phyloP scores from a whole-genome alignment of 2,113 vertebrate genomes.

The Heterocephalus glaber region DNA sequence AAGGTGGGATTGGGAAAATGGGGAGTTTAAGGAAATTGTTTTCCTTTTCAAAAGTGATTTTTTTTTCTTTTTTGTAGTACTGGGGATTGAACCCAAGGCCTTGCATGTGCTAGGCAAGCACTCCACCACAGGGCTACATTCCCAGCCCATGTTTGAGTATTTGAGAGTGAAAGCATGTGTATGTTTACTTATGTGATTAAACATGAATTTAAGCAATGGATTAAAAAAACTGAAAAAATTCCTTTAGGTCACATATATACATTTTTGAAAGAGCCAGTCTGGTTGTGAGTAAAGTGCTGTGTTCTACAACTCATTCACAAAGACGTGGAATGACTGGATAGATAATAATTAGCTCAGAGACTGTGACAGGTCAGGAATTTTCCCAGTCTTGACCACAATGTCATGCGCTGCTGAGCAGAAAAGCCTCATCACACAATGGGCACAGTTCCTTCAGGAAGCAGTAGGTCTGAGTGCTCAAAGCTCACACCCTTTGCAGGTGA shows the following conservation, averaged over 20 bases:
- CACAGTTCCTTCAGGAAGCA: background rate
- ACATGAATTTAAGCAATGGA: background rate
- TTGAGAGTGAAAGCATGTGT: background rate
- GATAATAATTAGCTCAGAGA: background rate
- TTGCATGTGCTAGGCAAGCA: background rate
- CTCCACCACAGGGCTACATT: background rate
- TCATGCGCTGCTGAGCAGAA: background rate
- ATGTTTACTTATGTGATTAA: background rate
- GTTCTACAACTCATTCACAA: background rate
- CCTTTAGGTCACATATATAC: background rate
- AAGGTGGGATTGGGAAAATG: background rate
- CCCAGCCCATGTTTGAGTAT: background rate
- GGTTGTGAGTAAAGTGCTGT: background rate
- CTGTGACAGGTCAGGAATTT: background rate
- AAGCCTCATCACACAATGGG: background rate
- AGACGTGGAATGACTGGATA: background rate
- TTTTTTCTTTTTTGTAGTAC: background rate
- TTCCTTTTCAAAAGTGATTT: background rate
- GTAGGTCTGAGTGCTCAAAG: background rate
- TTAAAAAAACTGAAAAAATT: background rate
- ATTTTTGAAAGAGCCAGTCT: background rate
- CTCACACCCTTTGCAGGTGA: fast-evolving
- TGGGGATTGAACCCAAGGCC: background rate
- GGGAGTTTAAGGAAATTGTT: background rate
- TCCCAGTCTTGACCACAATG: background rate